These are phyloP conservation scores for Miltochrista miniata DNA, from an alignment of 2,888 invertebrate species.

Conservation along the genomic window DNA sequence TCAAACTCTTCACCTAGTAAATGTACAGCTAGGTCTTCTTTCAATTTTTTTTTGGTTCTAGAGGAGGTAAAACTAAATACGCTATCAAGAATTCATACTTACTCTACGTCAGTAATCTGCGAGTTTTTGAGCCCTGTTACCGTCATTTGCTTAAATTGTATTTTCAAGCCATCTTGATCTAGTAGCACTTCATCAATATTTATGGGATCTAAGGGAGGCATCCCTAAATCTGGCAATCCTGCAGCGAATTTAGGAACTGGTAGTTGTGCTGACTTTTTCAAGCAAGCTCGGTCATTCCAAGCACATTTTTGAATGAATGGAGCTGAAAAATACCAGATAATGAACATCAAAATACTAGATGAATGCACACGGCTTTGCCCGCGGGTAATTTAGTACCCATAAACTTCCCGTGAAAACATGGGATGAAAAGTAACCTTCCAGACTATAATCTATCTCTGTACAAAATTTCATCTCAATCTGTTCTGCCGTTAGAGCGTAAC, in stretches of 20 bases:
- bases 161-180: neutral
- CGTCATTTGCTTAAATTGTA: neutral
- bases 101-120: neutral
- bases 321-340: neutral
- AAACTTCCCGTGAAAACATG: no score
- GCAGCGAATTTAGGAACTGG: constrained; percentile 20
- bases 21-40: no score
- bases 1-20: no score
- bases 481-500: no score
- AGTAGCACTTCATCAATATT: neutral
- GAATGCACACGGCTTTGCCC: no score
- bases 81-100: neutral
- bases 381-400: no score
- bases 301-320: constrained; percentile 22
- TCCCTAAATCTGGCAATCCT: constrained; percentile 33
- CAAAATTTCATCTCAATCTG: no score
- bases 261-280: constrained; percentile 22
- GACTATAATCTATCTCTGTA: no score
- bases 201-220: constrained; percentile 33
- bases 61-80: neutral
- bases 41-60: no score
- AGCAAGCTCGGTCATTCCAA: constrained; percentile 32
- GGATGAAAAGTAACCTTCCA: no score
- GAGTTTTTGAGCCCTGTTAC: neutral
- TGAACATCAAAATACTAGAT: no score